phyloP scores from a whole-genome alignment of 30 jellyfish, hydroid and myxozoan species.

The Chrysaora quinquecirrha region DNA sequence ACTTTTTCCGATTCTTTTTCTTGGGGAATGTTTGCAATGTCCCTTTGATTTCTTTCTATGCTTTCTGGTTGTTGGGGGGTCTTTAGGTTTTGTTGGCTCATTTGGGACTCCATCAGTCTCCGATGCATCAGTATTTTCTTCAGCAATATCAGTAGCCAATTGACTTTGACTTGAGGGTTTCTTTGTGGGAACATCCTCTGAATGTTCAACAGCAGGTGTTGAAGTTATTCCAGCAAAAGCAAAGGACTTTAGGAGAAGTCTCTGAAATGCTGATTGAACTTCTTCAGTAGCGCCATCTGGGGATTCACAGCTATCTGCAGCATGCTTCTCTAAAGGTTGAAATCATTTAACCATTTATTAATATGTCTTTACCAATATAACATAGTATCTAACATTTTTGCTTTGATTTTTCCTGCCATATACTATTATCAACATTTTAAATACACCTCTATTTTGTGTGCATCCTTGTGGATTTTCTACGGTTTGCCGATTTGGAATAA shows the following conservation, averaged over 20 bases:
- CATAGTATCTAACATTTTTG: too few relatives aligned
- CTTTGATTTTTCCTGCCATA: too few relatives aligned
- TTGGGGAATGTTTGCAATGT: conserved; percentile 8
- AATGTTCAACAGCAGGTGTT: too few relatives aligned
- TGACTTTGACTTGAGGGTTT: not conserved
- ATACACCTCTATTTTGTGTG: too few relatives aligned
- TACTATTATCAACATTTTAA: too few relatives aligned
- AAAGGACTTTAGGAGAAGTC: not conserved
- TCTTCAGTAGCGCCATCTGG: not conserved
- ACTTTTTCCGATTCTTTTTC: conserved; percentile 77
- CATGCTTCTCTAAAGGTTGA: not conserved
- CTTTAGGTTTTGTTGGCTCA: conserved; percentile 21
- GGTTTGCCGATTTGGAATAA: too few relatives aligned
- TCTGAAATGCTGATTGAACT: not conserved
- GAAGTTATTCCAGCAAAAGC: not conserved
- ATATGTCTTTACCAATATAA: too few relatives aligned
- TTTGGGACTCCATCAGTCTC: not conserved
- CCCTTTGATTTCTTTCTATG: conserved; percentile 2
- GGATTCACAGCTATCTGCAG: not conserved
- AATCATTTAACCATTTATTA: too few relatives aligned
- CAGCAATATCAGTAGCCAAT: not conserved
- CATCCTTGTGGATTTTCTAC: too few relatives aligned
- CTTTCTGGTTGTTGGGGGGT: not conserved
- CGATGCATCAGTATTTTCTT: not conserved
- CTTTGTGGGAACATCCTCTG: too few relatives aligned